phyloP scores from a whole-genome alignment of 1,140 invertebrate species.

The Aphaenogaster floridana region DNA sequence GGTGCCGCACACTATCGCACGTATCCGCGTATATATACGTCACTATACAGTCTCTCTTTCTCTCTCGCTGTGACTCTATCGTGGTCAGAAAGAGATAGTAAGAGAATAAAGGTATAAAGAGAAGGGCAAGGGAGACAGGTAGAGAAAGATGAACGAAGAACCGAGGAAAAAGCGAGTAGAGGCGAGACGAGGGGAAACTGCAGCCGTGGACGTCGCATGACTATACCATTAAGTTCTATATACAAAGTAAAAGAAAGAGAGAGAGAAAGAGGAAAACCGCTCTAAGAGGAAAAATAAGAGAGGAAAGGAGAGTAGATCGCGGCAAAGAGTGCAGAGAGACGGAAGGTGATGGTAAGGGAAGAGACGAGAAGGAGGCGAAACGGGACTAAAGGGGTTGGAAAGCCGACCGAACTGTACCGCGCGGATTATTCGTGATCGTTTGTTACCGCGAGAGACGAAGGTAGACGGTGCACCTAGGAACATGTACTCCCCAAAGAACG shows the following conservation, averaged over 20 bases:
- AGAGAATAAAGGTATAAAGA: conserved; percentile 40
- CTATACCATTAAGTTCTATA: conserved; percentile 82
- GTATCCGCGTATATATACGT: conserved; percentile 55
- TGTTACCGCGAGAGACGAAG: conserved; percentile 23
- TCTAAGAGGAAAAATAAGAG: not conserved
- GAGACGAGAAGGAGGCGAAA: not conserved
- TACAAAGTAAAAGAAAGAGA: conserved; percentile 51
- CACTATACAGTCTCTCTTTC: not conserved
- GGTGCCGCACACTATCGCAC: conserved; percentile 81
- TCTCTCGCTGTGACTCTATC: conserved; percentile 44
- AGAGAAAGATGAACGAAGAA: conserved; percentile 44
- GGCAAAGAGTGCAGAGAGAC: conserved; percentile 2
- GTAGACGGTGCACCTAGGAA: not conserved
- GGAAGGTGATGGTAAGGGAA: not conserved
- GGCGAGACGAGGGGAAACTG: conserved; percentile 37
- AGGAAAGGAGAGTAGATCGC: not conserved
- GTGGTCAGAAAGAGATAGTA: conserved; percentile 32
- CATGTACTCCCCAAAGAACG: not conserved
- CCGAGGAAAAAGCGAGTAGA: conserved; percentile 18
- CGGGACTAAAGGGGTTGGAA: conserved; percentile 12
- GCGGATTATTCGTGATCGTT: conserved; percentile 35
- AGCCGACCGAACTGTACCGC: conserved; percentile 49
- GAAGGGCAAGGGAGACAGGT: conserved; percentile 18
- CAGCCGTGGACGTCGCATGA: conserved; percentile 78
- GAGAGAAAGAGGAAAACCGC: conserved; percentile 31